Evolutionary conservation across 2,888 invertebrate species (phyloP).

Genomic region (Hydriomena furcata): DNA sequence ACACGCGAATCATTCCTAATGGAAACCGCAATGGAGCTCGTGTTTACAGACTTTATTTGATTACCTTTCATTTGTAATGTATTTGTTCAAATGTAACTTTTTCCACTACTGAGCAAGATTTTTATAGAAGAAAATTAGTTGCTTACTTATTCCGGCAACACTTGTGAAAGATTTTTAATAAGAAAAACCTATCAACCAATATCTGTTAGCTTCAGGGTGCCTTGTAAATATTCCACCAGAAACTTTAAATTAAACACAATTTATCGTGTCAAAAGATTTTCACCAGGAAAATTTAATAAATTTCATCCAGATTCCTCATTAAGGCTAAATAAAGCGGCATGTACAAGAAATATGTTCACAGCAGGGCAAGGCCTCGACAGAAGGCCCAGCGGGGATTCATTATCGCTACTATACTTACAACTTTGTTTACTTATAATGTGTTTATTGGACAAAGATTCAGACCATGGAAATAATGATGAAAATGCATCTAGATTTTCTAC

Average conservation of each 20-base stretch:
- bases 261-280: constrained; percentile 19
- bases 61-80: no score
- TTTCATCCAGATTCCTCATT: constrained; percentile 17
- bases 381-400: constrained; percentile 28
- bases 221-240: not conserved
- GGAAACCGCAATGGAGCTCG: constrained; percentile 39
- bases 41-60: constrained; percentile 19
- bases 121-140: no score
- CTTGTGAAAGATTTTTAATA: no score
- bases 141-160: no score
- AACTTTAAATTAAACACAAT: constrained; percentile 2
- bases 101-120: no score
- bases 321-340: constrained; percentile 15
- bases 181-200: no score
- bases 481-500: no score
- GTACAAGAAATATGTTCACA: constrained; percentile 17
- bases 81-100: no score
- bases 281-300: constrained; percentile 20
- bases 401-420: constrained; percentile 16
- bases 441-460: constrained; percentile 7
- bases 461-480: not conserved
- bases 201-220: no score
- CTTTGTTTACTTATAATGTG: constrained; percentile 7
- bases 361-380: constrained; percentile 21
- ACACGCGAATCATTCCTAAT: constrained; percentile 48